Conservation (phyloP, 2,888 invertebrate species). For the Trachelus tabidus region DNA sequence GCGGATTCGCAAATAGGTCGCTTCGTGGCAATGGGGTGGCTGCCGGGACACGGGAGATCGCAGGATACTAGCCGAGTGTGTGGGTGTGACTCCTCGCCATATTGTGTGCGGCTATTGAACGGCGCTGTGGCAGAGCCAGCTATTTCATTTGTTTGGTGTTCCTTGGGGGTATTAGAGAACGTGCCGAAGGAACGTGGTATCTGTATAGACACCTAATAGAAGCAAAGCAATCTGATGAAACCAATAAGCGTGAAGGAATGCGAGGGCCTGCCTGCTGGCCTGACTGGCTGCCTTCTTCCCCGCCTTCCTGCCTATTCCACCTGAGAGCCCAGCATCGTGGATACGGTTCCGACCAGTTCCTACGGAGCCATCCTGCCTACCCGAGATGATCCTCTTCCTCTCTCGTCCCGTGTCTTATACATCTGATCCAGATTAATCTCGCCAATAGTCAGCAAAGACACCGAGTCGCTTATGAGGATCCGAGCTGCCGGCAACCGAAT, state of each 20-base stretch:
- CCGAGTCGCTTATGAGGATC: slow-evolving; percentile 7
- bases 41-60: slow-evolving; percentile 9
- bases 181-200: slow-evolving; percentile 54
- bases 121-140: slow-evolving; percentile 11
- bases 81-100: slow-evolving; percentile 36
- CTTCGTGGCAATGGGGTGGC: background rate
- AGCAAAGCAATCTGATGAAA: slow-evolving; percentile 63
- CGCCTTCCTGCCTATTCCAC: background rate
- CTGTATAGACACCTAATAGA: slow-evolving; percentile 58
- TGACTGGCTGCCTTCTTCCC: background rate
- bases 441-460: background rate
- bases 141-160: slow-evolving; percentile 59
- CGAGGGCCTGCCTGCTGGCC: slow-evolving; percentile 23
- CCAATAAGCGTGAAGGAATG: slow-evolving; percentile 65
- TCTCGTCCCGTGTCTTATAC: background rate
- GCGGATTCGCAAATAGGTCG: background rate
- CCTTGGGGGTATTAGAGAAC: slow-evolving; percentile 56
- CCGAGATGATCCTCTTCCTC: slow-evolving; percentile 19
- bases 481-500: background rate
- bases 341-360: background rate
- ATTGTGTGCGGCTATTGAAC: slow-evolving; percentile 35
- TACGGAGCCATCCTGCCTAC: slow-evolving; percentile 23
- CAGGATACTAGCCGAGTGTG: slow-evolving; percentile 3
- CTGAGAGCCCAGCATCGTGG: background rate
- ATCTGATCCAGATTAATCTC: background rate